Evolutionary conservation across 2,113 vertebrate species (phyloP), one percentile per base, ranked within the genome.

Genomic region (Dermatemys mawii): DNA sequence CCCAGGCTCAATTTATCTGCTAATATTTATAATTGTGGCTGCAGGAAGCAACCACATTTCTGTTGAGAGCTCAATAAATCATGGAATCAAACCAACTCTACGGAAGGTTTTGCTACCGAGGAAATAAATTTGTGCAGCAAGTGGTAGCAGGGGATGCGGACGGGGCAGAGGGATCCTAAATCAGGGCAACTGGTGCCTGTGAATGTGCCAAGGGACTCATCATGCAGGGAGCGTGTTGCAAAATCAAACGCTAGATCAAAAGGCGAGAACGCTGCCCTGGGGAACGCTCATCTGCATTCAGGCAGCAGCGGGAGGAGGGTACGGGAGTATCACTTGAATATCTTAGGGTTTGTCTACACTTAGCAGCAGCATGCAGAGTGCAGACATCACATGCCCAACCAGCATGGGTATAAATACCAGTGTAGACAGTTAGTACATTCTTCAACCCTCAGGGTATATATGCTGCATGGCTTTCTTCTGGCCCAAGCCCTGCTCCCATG

Each of bases 1-100:
- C 90, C 51, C 90, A 93, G 81, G 54, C 55, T 67, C 50, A 81
- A 27, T 93, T 82, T 84, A 94, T 94, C 87, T 80, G 94, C 57
- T 86, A 1, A 50, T 49, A 57, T 95, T 96, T 96, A 4, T 57
- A 88, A 44, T 44, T 8, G 70, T 79, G 90, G n/a, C 94, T 91
- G 93, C 87, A 94, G 90, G 93, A 93, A 96, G 86, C 73, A 88
- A 87, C 94, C 80, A 86, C 51, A 78, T 91, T 93, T 94, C 84
- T 87, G 86, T 55, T 75, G 70, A 96, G 49, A 85, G 83, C 87
- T 95, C 92, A 94, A 94, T 96, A 94, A 96, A 93, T 97, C 93
- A 92, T 1, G 10, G 55, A 50, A 57, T 96, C 96, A 83, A 87
- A 88, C 6, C 10, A 93, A 86, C 83, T 94, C 32, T 1, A 6